Conservation (phyloP, 2,888 invertebrate species). For the Drosophila mimica region DNA sequence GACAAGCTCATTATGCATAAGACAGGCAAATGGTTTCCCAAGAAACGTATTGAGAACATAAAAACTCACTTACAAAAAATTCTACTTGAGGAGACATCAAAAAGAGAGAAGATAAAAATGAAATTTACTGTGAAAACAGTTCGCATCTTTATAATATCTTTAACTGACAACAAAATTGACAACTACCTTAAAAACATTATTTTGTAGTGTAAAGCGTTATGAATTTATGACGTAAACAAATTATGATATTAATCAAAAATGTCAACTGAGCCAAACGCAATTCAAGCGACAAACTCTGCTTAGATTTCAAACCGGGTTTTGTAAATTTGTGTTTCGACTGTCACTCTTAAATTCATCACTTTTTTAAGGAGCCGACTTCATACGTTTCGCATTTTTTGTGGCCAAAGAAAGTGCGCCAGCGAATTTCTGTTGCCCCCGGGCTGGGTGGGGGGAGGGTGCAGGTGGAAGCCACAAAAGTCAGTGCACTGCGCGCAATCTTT, state of each 20-base stretch:
- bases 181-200: neutral
- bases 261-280: neutral
- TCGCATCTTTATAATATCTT: neutral
- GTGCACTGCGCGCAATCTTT: slow-evolving; percentile 73
- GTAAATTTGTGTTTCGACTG: neutral
- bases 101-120: neutral
- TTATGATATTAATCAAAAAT: neutral
- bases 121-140: neutral
- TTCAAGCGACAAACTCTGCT: neutral
- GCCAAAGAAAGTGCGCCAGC: neutral
- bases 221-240: neutral
- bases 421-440: slow-evolving; percentile 21
- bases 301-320: too few species aligned
- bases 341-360: neutral
- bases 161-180: neutral
- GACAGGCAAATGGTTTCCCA: slow-evolving; percentile 11
- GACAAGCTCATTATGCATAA: slow-evolving; percentile 70
- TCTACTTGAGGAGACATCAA: neutral
- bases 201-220: neutral
- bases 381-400: slow-evolving; percentile 1
- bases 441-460: slow-evolving; percentile 14
- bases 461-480: slow-evolving; percentile 63
- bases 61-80: slow-evolving; percentile 6
- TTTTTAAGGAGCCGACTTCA: neutral
- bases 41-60: slow-evolving; percentile 12